Evolutionary conservation across 2,797 vertebrate genomes (phyloP), one percentile per base, ranked within the genome.

Genomic region (Choloepus didactylus): DNA sequence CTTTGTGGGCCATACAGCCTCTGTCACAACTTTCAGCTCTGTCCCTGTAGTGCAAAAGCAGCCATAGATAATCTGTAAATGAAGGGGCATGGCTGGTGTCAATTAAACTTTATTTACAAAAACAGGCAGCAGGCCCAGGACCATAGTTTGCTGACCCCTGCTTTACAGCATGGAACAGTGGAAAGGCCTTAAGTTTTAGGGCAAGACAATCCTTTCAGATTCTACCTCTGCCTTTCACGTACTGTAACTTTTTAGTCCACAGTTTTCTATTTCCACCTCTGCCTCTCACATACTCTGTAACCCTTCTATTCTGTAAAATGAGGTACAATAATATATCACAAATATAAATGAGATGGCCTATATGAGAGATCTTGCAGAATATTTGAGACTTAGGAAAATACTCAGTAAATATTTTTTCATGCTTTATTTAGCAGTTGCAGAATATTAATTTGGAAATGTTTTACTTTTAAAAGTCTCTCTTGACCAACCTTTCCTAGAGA

Each of bases 391-490:
- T 72, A 69, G 73, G 67, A 82, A 94, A 79, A 29, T n/a, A 69
- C 81, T 66, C 69, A 86, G 25, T 9, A 84, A 35, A 21, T 62
- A 5, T 18, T 2, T 86, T 89, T 95, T 27, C 23, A 16, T 62
- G 14, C 3, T 76, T 89, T 62, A 80, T 67, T 70, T 75, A 49
- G 1, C 5, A 77, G 31, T 27, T 56, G 27, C 18, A 84, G 66
- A 29, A 89, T 94, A 75, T 91, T n/a, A 87, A 94, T 91, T 94
- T 86, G 96, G 97, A 98, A 81, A 87, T 27, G 7, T 29, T 73
- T 94, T 75, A 10, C 83, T 93, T 87, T 82, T 64, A 97, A 72
- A 60, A 85, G 67, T 91, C 87, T 79, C 64, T 6, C 38, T 79
- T 93, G 51, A 82, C 56, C 49, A 56, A 6, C 84, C 31, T 94